Base-by-base conservation (phyloP, 53 echinoderm and acorn worm species). In the Echinarachnius parma region DNA sequence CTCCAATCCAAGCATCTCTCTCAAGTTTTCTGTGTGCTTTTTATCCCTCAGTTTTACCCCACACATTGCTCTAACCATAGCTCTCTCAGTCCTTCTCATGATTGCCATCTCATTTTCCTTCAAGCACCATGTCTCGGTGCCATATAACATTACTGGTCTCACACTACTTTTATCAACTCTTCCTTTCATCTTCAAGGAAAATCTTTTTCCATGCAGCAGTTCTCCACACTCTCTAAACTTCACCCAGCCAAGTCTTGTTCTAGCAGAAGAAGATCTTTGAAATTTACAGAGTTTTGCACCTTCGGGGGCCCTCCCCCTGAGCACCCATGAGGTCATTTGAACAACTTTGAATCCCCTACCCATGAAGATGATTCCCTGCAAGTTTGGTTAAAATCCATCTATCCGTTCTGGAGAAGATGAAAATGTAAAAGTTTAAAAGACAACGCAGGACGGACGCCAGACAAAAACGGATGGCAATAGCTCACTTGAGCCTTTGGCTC, bases 31-130 rank as follows among this genome's bases (percentile, higher is more conserved):
- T 11, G 50, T 69, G n/a, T n/a, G n/a, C 30, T 48, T 69, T 2
- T 69, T 48, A 26, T 69, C 52, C 26, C 16, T 28, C 0, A 69
- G 54, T 52, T 69, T 48, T 26, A 69, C 70, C 18, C 49, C 70
- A 69, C 70, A 69, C 70, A 69, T 69, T 28, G 27, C 31, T 52
- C 70, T 48, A 11, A 48, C 31, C 70, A 69, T 56, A 24, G 70
- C 70, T 69, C 53, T 69, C 27, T 69, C 36, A 8, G 52, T 69
- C 31, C 70, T n/a, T n/a, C n/a, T 69, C 70, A 21, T 21, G 28
- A 56, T 69, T 27, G 49, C 28, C 31, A 53, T 50, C 15, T 57
- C 26, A 53, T 31, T 56, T 69, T 69, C 48, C 36, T 31, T 69
- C 70, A 36, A 64, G 21, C 64, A 64, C 64, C 64, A 36, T 35